Evolutionary conservation across 2,888 invertebrate genomes (phyloP), one percentile per base, ranked within the genome.

Genomic region (Pomacea canaliculata): DNA sequence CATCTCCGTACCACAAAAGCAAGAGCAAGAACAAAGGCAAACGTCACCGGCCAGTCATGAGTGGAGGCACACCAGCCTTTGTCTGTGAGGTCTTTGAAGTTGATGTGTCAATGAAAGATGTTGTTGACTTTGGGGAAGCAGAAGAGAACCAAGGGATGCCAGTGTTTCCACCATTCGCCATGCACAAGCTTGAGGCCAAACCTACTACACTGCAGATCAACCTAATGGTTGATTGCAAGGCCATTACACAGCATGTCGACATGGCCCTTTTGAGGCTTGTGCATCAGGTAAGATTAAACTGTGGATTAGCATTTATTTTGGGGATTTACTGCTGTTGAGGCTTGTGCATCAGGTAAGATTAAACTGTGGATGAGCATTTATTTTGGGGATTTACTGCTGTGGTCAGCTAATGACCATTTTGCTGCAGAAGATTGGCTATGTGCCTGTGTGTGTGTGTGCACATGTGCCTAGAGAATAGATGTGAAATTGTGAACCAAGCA

Each of bases 161-260:
- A 5, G 46, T 51, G 49, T 80, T 78, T 63, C 85, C 84, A 8
- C 87, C 84, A 69, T 85, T 89, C 83, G 87, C 88, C 62, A 89
- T 90, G 86, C 90, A 90, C 74, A 88, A 90, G 77, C 84, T 91
- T 37, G 90, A 91, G 78, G 89, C 91, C 16, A 91, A 90, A 76
- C 91, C 91, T 69, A 97, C 96, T 27, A 97, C 96, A 85, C 96
- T 97, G 0, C 95, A 96, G 87, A 94, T 76, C 48, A 76, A 76
- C 67, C 96, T 97, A 89, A 96, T 95, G 87, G 92, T 96, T 78
- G 95, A 96, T 89, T 94, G 97, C 83, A 93, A 96, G 74, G 96
- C 89, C 9, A 96, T 98, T 85, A 96, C 96, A 70, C 98, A 98
- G 90, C 96, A 97, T 93, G 97, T 98, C 1, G 98, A 98, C 91